Conservation (phyloP, 2,113 vertebrate species). For the Paradisaea rubra region DNA sequence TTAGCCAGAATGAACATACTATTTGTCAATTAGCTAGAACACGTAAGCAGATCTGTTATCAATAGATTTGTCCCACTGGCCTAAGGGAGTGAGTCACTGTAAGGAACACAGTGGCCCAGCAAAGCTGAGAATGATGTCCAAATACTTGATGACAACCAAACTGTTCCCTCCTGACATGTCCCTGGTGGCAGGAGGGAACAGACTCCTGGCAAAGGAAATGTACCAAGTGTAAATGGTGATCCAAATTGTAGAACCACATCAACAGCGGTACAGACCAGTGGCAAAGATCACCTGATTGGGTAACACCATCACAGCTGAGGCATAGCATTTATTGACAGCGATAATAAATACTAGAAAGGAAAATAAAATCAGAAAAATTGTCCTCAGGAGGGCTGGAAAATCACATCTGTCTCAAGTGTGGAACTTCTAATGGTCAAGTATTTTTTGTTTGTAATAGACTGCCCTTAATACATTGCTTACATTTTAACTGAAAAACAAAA, state of each 20-base stretch:
- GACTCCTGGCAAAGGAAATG: background rate
- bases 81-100: background rate
- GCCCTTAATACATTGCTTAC: background rate
- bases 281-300: background rate
- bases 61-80: background rate
- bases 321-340: background rate
- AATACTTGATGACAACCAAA: background rate
- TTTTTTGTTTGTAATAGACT: background rate
- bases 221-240: background rate
- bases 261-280: background rate
- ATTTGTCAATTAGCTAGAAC: background rate
- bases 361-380: background rate
- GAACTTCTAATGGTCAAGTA: background rate
- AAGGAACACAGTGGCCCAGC: background rate
- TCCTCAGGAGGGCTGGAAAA: background rate
- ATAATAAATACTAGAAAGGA: background rate
- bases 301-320: background rate
- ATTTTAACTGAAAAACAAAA: background rate
- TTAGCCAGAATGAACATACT: background rate
- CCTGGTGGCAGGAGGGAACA: background rate
- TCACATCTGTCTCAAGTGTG: background rate
- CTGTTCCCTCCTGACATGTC: background rate
- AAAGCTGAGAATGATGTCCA: background rate
- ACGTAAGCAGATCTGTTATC: background rate
- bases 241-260: background rate